Conservation (phyloP, 2,888 invertebrate species). For the Cheilosia impressa region DNA sequence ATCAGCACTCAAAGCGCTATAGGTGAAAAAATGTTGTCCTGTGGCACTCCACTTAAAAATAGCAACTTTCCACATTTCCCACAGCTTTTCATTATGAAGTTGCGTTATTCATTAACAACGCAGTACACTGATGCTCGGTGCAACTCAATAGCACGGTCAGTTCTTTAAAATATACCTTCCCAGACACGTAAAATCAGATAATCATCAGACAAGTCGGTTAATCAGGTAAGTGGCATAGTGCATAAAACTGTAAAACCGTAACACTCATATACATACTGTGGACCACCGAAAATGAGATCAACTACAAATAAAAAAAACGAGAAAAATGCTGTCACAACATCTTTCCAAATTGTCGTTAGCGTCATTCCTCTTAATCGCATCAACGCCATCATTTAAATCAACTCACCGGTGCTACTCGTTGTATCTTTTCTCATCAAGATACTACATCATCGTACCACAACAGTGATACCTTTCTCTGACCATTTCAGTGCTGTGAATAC, state of each 20-base stretch:
- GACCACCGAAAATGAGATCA: constrained; percentile 21
- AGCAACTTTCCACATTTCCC: no score
- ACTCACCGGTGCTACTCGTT: neutral
- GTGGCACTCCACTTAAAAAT: no score
- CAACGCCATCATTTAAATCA: constrained; percentile 16
- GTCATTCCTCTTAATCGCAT: constrained; percentile 24
- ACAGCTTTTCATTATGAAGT: no score
- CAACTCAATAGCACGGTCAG: no score
- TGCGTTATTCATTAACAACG: no score
- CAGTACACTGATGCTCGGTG: no score
- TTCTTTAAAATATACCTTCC: no score
- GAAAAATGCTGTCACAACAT: constrained; percentile 23
- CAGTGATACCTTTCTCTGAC: constrained; percentile 47
- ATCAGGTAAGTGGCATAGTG: no score
- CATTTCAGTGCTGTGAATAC: constrained; percentile 35
- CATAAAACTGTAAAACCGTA: neutral
- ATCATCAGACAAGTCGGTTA: neutral
- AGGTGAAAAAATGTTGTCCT: no score
- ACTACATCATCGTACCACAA: constrained; percentile 16
- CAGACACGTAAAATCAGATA: no score
- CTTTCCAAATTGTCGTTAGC: constrained; percentile 16
- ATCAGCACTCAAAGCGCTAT: no score
- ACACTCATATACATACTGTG: neutral
- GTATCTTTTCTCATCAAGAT: constrained; percentile 15
- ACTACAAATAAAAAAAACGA: neutral